Conservation (phyloP, 2,888 invertebrate species). For the Alviniconcha strummeri region DNA sequence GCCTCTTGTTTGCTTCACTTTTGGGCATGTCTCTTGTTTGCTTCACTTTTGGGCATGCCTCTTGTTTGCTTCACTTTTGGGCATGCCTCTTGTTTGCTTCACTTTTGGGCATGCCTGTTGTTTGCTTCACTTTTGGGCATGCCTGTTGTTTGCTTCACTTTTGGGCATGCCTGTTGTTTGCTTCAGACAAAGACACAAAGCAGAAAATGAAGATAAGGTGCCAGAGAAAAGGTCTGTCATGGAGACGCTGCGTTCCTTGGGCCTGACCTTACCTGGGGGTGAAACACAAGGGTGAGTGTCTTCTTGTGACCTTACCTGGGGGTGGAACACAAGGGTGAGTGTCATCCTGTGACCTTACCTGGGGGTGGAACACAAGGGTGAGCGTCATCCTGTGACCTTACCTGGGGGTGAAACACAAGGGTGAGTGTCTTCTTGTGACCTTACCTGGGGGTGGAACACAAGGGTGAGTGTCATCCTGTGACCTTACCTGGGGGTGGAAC, state of each 20-base stretch:
- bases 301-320: constrained; percentile 21
- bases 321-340: constrained; percentile 28
- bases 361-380: constrained; percentile 27
- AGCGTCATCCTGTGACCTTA: constrained; percentile 21
- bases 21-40: no score
- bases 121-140: background rate
- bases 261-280: constrained; percentile 30
- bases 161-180: no score
- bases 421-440: constrained; percentile 27
- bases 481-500: constrained; percentile 21
- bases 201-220: background rate
- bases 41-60: background rate
- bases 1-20: no score
- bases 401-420: constrained; percentile 12
- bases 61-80: background rate
- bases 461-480: constrained; percentile 25
- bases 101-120: no score
- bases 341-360: constrained; percentile 20
- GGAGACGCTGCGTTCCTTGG: constrained; percentile 36
- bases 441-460: constrained; percentile 11
- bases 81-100: no score
- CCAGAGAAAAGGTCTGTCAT: constrained; percentile 28
- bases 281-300: constrained; percentile 25
- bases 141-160: no score
- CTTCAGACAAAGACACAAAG: constrained; percentile 10